These are phyloP conservation scores for Cyclophora albipunctata DNA, from an alignment of 2,888 invertebrate genomes.

Conservation along the genomic window DNA sequence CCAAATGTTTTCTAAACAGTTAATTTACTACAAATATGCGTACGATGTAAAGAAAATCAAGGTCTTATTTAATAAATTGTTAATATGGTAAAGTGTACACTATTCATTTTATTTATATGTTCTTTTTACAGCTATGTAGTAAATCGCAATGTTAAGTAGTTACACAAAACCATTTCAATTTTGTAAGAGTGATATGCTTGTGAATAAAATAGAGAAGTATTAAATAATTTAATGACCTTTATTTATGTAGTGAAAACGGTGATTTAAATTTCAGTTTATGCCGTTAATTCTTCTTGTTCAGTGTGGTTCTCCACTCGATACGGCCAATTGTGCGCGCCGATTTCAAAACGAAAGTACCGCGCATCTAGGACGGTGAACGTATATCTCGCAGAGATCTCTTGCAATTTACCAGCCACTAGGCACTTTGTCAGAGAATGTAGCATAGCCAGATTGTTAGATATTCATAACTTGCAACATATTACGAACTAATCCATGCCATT, in stretches of 20 bases:
- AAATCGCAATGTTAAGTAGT: too few relatives aligned
- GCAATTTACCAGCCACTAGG: slow-evolving; percentile 59
- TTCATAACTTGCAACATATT: slow-evolving; percentile 60
- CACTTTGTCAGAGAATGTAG: slow-evolving; percentile 58
- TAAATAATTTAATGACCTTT: too few relatives aligned
- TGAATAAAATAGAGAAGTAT: too few relatives aligned
- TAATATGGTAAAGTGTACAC: too few relatives aligned
- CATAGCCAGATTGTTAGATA: slow-evolving; percentile 59
- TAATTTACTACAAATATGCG: slow-evolving; percentile 1
- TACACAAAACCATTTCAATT: too few relatives aligned
- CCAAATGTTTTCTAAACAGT: slow-evolving; percentile 16
- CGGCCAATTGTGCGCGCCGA: slow-evolving; percentile 73
- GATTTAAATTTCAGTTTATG: too few relatives aligned
- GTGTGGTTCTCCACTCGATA: slow-evolving; percentile 60
- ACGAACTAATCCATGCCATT: slow-evolving; percentile 36
- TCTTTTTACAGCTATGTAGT: too few relatives aligned
- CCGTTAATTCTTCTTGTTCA: slow-evolving; percentile 1
- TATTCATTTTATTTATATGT: too few relatives aligned
- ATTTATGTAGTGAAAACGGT: too few relatives aligned
- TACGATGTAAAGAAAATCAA: too few relatives aligned
- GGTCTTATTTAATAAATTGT: too few relatives aligned
- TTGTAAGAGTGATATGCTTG: too few relatives aligned
- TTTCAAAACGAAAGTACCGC: slow-evolving; percentile 76
- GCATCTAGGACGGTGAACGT: slow-evolving; percentile 75
- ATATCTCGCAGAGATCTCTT: slow-evolving; percentile 69